Percentiles rank a stretch among this genome's conserved stretches.
Conservation (phyloP, 2,888 invertebrate species). For the Melanotus villosus region DNA sequence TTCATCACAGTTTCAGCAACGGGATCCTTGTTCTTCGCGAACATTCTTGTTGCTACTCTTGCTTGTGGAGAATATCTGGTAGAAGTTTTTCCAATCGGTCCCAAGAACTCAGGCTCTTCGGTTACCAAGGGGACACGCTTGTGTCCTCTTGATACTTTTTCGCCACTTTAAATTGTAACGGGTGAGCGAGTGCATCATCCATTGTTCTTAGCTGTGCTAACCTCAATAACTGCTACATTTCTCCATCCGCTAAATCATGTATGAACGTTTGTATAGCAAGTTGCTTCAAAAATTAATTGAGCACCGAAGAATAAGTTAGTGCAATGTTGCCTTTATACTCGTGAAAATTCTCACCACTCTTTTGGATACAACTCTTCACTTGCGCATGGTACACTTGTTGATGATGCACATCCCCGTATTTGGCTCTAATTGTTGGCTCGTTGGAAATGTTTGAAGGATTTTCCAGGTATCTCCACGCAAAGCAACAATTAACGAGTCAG, state of each 20-base stretch:
- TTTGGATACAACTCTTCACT: background rate
- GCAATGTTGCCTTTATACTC: constrained; percentile 25
- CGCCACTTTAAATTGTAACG: background rate
- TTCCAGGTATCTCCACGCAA: background rate
- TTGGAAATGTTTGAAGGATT: no score
- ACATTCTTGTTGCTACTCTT: no score
- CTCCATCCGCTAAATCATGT: no score
- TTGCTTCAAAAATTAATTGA: constrained; percentile 14
- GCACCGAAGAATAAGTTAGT: constrained; percentile 26
- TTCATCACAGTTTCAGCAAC: no score
- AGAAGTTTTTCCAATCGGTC: background rate
- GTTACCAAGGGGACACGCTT: background rate
- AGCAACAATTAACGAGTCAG: no score
- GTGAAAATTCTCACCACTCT: no score
- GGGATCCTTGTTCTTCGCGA: no score
- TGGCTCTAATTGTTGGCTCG: no score
- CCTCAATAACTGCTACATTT: no score
- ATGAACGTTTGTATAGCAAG: constrained; percentile 7
- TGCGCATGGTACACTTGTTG: constrained; percentile 21
- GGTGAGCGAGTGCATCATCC: background rate
- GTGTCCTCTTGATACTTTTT: background rate
- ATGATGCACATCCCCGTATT: constrained; percentile 11
- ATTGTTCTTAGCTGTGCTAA: background rate
- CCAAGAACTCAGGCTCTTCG: background rate
- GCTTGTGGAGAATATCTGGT: background rate